Evolutionary conservation across 1,140 invertebrate genomes (phyloP), one percentile per base, ranked within the genome.

Genomic region (Antheraea pernyi): DNA sequence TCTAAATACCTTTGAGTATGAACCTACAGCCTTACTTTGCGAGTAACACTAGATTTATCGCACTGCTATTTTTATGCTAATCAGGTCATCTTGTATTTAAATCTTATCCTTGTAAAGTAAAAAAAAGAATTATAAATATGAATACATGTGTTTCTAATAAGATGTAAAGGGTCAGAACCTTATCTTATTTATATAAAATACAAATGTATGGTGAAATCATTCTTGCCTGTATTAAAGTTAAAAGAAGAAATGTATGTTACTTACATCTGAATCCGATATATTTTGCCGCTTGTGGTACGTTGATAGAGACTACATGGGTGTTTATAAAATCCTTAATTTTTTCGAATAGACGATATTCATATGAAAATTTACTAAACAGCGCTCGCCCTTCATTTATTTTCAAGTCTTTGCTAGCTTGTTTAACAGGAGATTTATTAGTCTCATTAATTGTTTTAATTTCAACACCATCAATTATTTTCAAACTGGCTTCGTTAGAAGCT

Each of bases 251-350:
- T 13, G 37, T 42, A 61, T 39, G 39, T 74, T 79, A 91, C 90
- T 92, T 87, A 93, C 94, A 93, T 91, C 92, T 81, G 64, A 95
- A 92, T 64, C 83, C 83, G 18, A 92, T 83, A 16, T 95, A 89
- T 68, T 93, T 89, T 4, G 94, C 94, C 39, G 94, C 94, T 76
- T 94, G 91, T 7, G 93, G 93, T 46, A 94, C 68, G 74, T 94
- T 94, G 7, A 94, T 92, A 7, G 92, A 91, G 7, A 94, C 37
- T 18, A 93, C 90, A 75, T 94, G 93, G 30, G 84, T 94, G 58
- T 92, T 81, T 0, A 93, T 77, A 72, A 91, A 93, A 60, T 86
- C 83, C 68, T 88, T 90, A 19, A 93, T 80, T 63, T 92, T 93
- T 68, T 89, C 80, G 67, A 85, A 82, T 0, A 93, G 67, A 76